Percentiles rank a stretch among this genome's conserved stretches.
Evolutionary conservation across 1,140 invertebrate genomes (phyloP).

Genomic region (Meloidogyne hapla): DNA sequence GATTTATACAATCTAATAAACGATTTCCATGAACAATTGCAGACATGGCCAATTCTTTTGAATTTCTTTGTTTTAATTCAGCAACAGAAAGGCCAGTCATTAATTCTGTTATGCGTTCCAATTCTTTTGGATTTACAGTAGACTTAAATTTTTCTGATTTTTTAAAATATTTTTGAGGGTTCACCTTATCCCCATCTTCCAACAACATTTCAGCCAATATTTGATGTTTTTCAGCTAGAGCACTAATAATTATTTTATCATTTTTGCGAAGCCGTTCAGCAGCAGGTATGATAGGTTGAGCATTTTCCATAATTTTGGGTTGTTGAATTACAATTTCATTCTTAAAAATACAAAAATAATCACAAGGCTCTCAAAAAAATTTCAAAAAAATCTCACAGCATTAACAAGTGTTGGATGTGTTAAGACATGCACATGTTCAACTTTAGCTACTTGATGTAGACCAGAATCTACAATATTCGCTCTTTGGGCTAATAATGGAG

Average conservation of each 20-base stretch:
- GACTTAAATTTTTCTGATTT: background rate
- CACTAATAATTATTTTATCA: conserved; percentile 57
- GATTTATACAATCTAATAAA: conserved; percentile 58
- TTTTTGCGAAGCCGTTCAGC: conserved; percentile 52
- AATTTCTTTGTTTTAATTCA: conserved; percentile 57
- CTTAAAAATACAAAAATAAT: conserved; percentile 20
- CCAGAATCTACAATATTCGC: background rate
- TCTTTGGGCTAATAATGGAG: background rate
- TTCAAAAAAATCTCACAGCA: conserved; percentile 21
- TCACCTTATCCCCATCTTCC: conserved; percentile 4
- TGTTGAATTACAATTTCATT: conserved; percentile 63
- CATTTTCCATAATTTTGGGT: conserved; percentile 55
- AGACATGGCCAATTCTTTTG: conserved; percentile 61
- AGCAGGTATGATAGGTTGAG: conserved; percentile 54
- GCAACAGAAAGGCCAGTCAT: conserved; percentile 54
- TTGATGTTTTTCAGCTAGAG: conserved; percentile 56
- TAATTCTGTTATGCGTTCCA: conserved; percentile 54
- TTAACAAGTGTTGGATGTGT: conserved; percentile 62
- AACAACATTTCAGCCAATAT: conserved; percentile 53
- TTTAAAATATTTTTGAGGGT: conserved; percentile 9
- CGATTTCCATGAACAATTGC: conserved; percentile 64
- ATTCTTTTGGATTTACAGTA: conserved; percentile 19
- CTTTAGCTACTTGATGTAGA: conserved; percentile 16
- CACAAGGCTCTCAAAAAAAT: background rate
- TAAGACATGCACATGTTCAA: conserved; percentile 57